Conservation (phyloP, 1,140 invertebrate genomes). For the Radopholus similis region DNA sequence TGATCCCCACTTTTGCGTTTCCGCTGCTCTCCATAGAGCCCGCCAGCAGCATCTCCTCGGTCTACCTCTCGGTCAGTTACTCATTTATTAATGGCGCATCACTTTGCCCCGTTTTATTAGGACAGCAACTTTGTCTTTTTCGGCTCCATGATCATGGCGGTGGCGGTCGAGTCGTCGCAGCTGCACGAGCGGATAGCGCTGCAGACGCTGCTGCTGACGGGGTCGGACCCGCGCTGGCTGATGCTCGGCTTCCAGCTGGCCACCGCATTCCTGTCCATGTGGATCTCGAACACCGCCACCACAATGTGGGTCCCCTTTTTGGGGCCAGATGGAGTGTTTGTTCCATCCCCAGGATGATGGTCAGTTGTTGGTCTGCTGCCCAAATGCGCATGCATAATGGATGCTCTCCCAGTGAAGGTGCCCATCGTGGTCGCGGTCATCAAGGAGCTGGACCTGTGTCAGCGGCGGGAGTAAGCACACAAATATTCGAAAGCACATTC, state of each 20-base stretch:
- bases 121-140: conserved; percentile 79
- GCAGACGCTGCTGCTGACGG: conserved; percentile 63
- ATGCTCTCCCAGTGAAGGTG: conserved; percentile 37
- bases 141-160: conserved; percentile 72
- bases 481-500: not conserved
- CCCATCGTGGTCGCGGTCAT: conserved; percentile 49
- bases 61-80: conserved; percentile 58
- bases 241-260: conserved; percentile 39
- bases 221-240: conserved; percentile 40
- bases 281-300: conserved; percentile 61
- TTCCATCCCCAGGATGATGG: conserved; percentile 62
- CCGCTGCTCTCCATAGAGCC: conserved; percentile 59
- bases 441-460: conserved; percentile 39
- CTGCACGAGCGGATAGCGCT: conserved; percentile 79
- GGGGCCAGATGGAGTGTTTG: not conserved
- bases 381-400: conserved; percentile 17
- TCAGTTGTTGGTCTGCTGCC: conserved; percentile 61
- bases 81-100: conserved; percentile 16
- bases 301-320: conserved; percentile 65
- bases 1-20: conserved; percentile 61
- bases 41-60: conserved; percentile 52
- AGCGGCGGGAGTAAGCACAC: conserved; percentile 31
- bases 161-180: conserved; percentile 78
- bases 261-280: conserved; percentile 59
- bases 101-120: conserved; percentile 33